phyloP scores from a whole-genome alignment of 2,888 invertebrate genomes.

The Aplocera efformata region DNA sequence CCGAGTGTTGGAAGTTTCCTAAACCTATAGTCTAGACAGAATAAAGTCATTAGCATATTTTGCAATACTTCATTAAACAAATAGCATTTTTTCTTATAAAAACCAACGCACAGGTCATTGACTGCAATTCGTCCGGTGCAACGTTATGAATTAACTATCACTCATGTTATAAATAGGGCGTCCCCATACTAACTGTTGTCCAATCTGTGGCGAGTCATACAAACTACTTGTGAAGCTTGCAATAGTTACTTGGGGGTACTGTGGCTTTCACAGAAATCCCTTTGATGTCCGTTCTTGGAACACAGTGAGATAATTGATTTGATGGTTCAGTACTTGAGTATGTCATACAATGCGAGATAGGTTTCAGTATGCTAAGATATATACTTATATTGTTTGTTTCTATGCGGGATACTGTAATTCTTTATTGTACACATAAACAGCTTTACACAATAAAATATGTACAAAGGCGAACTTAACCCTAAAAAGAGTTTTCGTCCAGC shows the following conservation, averaged over 20 bases:
- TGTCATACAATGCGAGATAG: neutral
- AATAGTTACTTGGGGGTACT: slow-evolving; percentile 7
- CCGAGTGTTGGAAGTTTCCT: too few species aligned
- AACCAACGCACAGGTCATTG: slow-evolving; percentile 26
- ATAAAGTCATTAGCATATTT: too few species aligned
- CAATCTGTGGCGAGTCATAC: slow-evolving; percentile 5
- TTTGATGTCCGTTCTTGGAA: slow-evolving; percentile 36
- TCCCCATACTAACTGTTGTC: slow-evolving; percentile 9
- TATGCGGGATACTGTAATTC: too few species aligned
- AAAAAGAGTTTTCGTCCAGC: too few species aligned
- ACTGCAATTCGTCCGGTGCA: slow-evolving; percentile 28
- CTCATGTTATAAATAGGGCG: slow-evolving; percentile 20
- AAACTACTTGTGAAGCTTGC: slow-evolving; percentile 4
- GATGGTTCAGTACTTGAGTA: slow-evolving; percentile 4
- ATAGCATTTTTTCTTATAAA: slow-evolving; percentile 15
- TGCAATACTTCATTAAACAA: too few species aligned
- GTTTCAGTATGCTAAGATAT: too few species aligned
- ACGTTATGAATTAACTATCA: slow-evolving; percentile 19
- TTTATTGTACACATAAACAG: too few species aligned
- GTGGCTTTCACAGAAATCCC: slow-evolving; percentile 25
- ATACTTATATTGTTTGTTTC: too few species aligned
- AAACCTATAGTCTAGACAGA: too few species aligned
- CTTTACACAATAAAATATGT: too few species aligned
- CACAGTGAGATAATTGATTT: slow-evolving; percentile 18
- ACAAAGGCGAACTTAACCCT: too few species aligned